These are phyloP conservation scores for Dromius quadrimaculatus DNA, from an alignment of 2,888 invertebrate genomes.

Conservation along the genomic window DNA sequence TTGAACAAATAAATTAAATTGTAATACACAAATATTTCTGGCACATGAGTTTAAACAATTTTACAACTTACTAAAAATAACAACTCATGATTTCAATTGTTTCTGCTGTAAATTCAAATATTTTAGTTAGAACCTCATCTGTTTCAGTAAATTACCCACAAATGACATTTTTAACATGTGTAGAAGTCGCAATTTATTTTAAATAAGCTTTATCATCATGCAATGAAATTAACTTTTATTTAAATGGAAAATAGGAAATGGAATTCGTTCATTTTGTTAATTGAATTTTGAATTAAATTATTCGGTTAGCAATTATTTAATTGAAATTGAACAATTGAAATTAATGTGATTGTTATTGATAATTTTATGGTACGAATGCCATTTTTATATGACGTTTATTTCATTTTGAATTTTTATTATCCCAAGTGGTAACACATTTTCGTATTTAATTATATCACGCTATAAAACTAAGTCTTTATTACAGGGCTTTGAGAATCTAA, in stretches of 20 bases:
- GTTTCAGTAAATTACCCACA: not conserved
- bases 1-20: too few relatives aligned
- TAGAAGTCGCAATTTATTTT: slow-evolving; percentile 6
- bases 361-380: too few relatives aligned
- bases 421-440: too few relatives aligned
- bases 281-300: not conserved
- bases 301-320: too few relatives aligned
- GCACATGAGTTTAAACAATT: slow-evolving; percentile 14
- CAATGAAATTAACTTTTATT: not conserved
- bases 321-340: too few relatives aligned
- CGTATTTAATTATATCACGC: too few relatives aligned
- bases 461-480: too few relatives aligned
- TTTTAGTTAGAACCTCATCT: slow-evolving; percentile 5
- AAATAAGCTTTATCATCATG: not conserved
- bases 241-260: not conserved
- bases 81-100: slow-evolving; percentile 18
- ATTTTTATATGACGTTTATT: too few relatives aligned
- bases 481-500: too few relatives aligned
- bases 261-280: not conserved
- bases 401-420: too few relatives aligned
- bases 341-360: too few relatives aligned
- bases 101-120: slow-evolving; percentile 10
- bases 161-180: slow-evolving; percentile 3
- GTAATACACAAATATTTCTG: too few relatives aligned
- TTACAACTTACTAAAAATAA: slow-evolving; percentile 9